phyloP scores from a whole-genome alignment of 2,888 invertebrate genomes.

The Luffia ferchaultella region DNA sequence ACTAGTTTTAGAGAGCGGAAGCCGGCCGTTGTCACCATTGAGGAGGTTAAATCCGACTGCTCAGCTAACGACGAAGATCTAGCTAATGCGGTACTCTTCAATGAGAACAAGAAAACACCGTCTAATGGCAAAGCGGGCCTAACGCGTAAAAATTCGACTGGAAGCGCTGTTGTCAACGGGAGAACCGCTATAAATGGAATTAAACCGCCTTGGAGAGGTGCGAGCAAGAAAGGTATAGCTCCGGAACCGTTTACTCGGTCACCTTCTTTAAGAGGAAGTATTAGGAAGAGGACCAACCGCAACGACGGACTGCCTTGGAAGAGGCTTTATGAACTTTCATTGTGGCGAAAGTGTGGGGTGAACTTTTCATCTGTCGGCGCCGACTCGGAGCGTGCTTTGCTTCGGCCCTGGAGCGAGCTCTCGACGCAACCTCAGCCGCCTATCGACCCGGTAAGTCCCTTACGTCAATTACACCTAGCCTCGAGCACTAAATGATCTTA shows the following conservation, averaged over 20 bases:
- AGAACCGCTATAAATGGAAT: slow-evolving; percentile 33
- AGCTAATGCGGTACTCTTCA: slow-evolving; percentile 37
- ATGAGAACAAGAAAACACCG: slow-evolving; percentile 42
- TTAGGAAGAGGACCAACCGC: slow-evolving; percentile 43
- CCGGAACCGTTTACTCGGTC: slow-evolving; percentile 42
- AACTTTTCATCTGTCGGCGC: slow-evolving; percentile 49
- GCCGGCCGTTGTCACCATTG: slow-evolving; percentile 53
- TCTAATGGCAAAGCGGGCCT: slow-evolving; percentile 30
- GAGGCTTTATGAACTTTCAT: slow-evolving; percentile 61
- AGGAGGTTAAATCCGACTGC: slow-evolving; percentile 53
- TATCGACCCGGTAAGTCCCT: slow-evolving; percentile 37
- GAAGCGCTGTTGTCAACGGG: slow-evolving; percentile 30
- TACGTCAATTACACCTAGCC: slow-evolving; percentile 27
- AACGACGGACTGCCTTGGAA: slow-evolving; percentile 60
- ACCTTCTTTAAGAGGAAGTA: slow-evolving; percentile 48
- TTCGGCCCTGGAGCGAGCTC: slow-evolving; percentile 47
- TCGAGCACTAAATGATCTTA: slow-evolving; percentile 1
- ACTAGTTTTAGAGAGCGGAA: slow-evolving; percentile 53
- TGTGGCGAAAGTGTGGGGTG: slow-evolving; percentile 60
- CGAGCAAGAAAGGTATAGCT: slow-evolving; percentile 36
- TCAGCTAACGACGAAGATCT: slow-evolving; percentile 45
- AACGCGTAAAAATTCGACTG: slow-evolving; percentile 38
- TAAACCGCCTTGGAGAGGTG: slow-evolving; percentile 57
- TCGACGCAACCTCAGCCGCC: slow-evolving; percentile 34
- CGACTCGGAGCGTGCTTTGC: slow-evolving; percentile 44